Evolutionary conservation across 2,888 invertebrate species (phyloP).

Genomic region (Biston betularia): DNA sequence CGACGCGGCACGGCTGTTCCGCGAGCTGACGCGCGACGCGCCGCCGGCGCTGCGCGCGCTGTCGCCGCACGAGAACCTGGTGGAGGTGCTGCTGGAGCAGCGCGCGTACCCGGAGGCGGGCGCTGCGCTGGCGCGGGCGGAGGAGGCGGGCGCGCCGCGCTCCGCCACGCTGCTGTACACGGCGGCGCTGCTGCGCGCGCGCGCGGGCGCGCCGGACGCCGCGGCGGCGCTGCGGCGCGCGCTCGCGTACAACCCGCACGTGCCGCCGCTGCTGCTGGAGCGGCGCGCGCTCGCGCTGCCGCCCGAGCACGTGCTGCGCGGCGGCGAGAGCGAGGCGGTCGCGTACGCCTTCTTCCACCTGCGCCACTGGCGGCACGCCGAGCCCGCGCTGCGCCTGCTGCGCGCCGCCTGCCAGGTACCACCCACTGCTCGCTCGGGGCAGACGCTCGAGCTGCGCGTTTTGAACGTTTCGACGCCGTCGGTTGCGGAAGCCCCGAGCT

Average conservation of each 20-base stretch:
- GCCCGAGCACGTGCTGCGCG: constrained; percentile 97
- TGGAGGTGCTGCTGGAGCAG: constrained; percentile 97
- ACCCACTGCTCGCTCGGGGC: too few relatives aligned
- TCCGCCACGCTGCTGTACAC: constrained; percentile 98
- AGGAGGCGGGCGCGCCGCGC: constrained; percentile 97
- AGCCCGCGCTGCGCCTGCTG: constrained; percentile 93
- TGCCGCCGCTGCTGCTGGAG: constrained; percentile 98
- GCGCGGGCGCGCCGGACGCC: constrained; percentile 94
- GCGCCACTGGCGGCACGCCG: constrained; percentile 98
- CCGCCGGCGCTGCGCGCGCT: constrained; percentile 97
- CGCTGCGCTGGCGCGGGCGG: constrained; percentile 85
- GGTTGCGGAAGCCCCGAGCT: too few relatives aligned
- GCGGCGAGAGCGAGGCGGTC: constrained; percentile 98
- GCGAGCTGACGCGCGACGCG: constrained; percentile 98
- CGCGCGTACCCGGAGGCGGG: constrained; percentile 96
- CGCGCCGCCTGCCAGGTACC: constrained; percentile 85
- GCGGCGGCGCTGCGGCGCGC: constrained; percentile 91
- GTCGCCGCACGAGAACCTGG: constrained; percentile 95
- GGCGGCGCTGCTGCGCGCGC: constrained; percentile 96
- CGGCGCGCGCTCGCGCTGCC: constrained; percentile 97
- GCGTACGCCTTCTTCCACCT: constrained; percentile 98
- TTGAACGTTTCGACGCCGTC: too few relatives aligned
- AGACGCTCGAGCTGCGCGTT: too few relatives aligned
- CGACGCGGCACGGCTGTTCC: constrained; percentile 98
- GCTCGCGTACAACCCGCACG: constrained; percentile 98